These are phyloP conservation scores for Entomobrya proxima DNA, from an alignment of 2,888 invertebrate genomes.

Conservation along the genomic window DNA sequence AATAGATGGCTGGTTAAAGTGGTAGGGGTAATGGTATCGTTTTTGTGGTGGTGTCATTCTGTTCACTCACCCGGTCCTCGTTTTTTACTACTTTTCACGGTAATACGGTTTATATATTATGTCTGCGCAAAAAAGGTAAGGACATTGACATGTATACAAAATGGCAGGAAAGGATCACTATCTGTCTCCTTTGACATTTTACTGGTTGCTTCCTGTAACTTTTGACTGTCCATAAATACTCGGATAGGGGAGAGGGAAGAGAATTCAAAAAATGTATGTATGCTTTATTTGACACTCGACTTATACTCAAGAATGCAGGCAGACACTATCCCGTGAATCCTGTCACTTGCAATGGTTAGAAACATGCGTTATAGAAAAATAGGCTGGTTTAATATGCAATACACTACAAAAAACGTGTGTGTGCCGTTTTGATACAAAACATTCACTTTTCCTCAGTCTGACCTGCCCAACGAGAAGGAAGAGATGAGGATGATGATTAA, in stretches of 20 bases:
- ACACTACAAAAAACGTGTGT: no score
- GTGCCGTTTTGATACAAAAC: no score
- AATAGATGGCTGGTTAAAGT: background rate
- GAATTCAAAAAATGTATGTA: background rate
- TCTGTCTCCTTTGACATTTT: slow-evolving; percentile 27
- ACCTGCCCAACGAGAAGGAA: no score
- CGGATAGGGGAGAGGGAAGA: background rate
- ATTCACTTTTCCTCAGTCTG: no score
- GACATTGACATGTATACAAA: background rate
- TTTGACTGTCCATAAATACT: background rate
- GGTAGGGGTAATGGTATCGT: background rate
- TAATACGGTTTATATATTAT: background rate
- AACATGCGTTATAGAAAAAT: no score
- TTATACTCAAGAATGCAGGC: no score
- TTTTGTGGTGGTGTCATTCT: background rate
- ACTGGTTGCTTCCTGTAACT: slow-evolving; percentile 3
- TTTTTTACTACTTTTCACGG: background rate
- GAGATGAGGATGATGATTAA: background rate
- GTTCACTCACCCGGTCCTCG: background rate
- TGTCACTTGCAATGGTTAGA: no score
- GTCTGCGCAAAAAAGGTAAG: background rate
- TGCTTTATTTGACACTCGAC: slow-evolving; percentile 7
- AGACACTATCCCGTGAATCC: no score
- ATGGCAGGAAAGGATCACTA: no score
- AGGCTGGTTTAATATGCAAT: no score